Conservation (phyloP, 2,797 vertebrate genomes). For the Gallirallus australis region DNA sequence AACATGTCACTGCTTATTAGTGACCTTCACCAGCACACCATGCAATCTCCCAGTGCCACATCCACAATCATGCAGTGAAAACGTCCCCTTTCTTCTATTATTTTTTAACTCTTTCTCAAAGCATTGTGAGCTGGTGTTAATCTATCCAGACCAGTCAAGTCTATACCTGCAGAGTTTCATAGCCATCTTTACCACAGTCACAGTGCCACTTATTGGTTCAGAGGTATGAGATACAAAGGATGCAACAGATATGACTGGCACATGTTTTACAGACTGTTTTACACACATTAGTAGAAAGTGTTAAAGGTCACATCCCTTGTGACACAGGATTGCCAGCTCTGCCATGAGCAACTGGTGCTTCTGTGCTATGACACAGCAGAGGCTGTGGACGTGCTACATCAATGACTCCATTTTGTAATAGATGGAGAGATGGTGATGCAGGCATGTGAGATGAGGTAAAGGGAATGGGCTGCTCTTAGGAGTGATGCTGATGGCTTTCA, state of each 20-base stretch:
- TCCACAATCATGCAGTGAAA: not conserved
- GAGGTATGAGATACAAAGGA: not conserved
- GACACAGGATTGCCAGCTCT: not conserved
- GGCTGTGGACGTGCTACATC: rapidly evolving
- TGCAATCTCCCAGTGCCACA: not conserved
- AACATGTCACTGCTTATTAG: not conserved
- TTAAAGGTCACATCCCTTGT: not conserved
- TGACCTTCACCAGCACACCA: not conserved
- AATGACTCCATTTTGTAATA: rapidly evolving
- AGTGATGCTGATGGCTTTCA: not conserved
- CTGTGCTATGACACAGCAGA: not conserved
- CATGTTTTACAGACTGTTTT: not conserved
- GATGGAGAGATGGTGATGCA: rapidly evolving
- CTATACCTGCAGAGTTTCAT: not conserved
- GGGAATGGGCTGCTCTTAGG: not conserved
- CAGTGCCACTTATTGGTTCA: not conserved
- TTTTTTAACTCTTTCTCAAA: not conserved
- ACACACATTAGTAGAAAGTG: not conserved
- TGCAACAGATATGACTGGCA: rapidly evolving
- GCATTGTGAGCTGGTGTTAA: not conserved
- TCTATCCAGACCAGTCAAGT: not conserved
- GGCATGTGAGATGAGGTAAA: not conserved
- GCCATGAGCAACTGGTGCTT: not conserved
- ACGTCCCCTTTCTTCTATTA: not conserved
- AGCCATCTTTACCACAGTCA: not conserved